A percentile compares a stretch with the other conserved stretches of the same genome.
Conservation (phyloP, 2,888 invertebrate species). For the Andricus curvator region DNA sequence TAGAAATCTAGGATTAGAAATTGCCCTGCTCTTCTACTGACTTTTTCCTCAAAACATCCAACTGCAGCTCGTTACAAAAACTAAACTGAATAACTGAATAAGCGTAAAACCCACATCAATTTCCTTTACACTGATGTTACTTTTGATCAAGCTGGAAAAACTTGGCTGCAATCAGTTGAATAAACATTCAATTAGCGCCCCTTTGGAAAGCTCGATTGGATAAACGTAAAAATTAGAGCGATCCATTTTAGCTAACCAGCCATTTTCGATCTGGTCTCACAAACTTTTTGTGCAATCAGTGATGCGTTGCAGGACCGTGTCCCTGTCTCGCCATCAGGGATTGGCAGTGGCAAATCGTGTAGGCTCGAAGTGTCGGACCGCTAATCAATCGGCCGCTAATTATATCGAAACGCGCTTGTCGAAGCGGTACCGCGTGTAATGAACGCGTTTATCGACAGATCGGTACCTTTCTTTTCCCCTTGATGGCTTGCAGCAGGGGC, state of each 20-base stretch:
- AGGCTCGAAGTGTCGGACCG: conserved; percentile 36
- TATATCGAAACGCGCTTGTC: conserved; percentile 39
- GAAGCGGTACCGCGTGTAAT: conserved; percentile 17
- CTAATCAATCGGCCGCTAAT: conserved; percentile 40
- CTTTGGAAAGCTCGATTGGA: background rate
- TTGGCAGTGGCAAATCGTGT: background rate
- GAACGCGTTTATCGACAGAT: conserved; percentile 26
- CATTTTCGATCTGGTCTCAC: conserved; percentile 7
- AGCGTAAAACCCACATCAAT: background rate
- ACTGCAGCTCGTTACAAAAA: no score
- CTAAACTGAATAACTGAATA: no score
- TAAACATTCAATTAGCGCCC: background rate
- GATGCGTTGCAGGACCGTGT: conserved; percentile 8
- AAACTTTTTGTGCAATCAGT: conserved; percentile 30
- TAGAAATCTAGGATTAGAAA: no score
- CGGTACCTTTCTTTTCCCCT: background rate
- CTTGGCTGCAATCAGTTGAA: background rate
- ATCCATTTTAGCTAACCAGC: conserved; percentile 11
- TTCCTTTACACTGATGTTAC: background rate
- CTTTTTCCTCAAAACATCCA: no score
- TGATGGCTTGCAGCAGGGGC: background rate
- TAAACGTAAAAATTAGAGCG: background rate
- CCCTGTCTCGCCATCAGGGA: background rate
- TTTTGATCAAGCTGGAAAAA: background rate
- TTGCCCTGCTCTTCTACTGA: no score